Base-by-base conservation (phyloP, 2,113 vertebrate genomes). In the Rattus rattus region DNA sequence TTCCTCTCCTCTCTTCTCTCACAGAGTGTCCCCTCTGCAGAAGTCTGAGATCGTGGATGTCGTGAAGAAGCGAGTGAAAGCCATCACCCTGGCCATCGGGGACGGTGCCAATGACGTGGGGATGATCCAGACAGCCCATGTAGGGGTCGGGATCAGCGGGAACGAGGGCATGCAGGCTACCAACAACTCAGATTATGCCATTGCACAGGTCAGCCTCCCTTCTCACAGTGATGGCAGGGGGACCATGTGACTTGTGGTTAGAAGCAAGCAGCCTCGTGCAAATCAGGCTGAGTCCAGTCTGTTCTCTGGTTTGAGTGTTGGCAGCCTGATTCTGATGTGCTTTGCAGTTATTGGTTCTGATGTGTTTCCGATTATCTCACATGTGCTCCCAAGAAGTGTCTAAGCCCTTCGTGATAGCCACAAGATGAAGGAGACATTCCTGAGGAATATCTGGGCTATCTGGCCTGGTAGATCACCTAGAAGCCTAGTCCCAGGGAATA, bases 81-180 rank as follows among this genome's bases (percentile, higher is more conserved):
- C 99, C 98, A 99, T 99, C 98, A 99, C 99, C 0, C 99, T 99
- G 89, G 99, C 99, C 61, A 99, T 99, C 13, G 99, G 99, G 54
- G 99, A 99, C 1, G 99, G 99, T 26, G 99, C 99, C 90, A 99
- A 99, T 0, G 99, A 99, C 0, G 99, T 99, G 30, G 99, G 99
- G 86, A 99, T 99, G 99, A 99, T 99, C 98, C 99, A 99, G 99
- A 99, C 99, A 0, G 99, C 99, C 85, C 99, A 99, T 0, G 99
- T 99, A 7, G 99, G 99, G 39, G 99, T 99, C 56, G 99, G 99
- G 70, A 99, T 99, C 99, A 99, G 99, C 12, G 99, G 99, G 90
- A 99, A 99, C 4, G 99, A 99, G 98, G 99, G 99, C 98, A 99
- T 99, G 99, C 99, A 99, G 98, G 99, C 99, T 93, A 99, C 99